Evolutionary conservation across 2,113 vertebrate genomes (phyloP), one percentile per base, ranked within the genome.

Genomic region (Phodopus roborovskii): DNA sequence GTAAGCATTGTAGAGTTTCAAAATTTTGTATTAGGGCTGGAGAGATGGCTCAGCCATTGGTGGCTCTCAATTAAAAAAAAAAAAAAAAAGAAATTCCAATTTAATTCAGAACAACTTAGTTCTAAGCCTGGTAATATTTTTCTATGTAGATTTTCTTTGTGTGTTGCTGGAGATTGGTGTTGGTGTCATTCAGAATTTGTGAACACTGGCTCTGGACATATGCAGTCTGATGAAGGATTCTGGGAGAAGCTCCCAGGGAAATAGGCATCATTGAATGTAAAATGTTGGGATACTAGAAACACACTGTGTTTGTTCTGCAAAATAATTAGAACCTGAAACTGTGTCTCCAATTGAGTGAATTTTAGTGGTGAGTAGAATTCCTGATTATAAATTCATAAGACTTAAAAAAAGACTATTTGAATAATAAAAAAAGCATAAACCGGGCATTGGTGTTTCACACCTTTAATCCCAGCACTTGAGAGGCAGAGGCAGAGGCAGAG

Each of bases 301-400:
- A 90, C 33, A 91, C 33, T 88, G 66, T 11, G 11, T 64, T 94
- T 88, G 24, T 20, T 91, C 39, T 22, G 33, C 2, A 78, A 42
- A 53, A 93, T 24, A 96, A 92, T 93, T 90, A 85, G 73, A 96
- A 84, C 89, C 56, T 77, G 81, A 91, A 92, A 77, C 15, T 5
- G 3, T 58, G 8, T 33, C 82, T 48, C 58, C n/a, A 78, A 83
- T 26, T 83, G 45, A 58, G 77, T 16, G 24, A 93, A 93, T 30
- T 89, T 79, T 19, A 92, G 3, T 42, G 68, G 5, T 71, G n/a
- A 94, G 45, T 64, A 26, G 77, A 91, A 89, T 73, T 94, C 48
- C 22, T 90, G 17, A 74, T 85, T 90, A 75, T 48, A n/a, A 60
- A 81, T 96, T 92, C n/a, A 60, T 83, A 70, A n/a, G 6, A 36